These are phyloP conservation scores for Betta splendens DNA, from an alignment of 2,797 vertebrate species.

Conservation along the genomic window DNA sequence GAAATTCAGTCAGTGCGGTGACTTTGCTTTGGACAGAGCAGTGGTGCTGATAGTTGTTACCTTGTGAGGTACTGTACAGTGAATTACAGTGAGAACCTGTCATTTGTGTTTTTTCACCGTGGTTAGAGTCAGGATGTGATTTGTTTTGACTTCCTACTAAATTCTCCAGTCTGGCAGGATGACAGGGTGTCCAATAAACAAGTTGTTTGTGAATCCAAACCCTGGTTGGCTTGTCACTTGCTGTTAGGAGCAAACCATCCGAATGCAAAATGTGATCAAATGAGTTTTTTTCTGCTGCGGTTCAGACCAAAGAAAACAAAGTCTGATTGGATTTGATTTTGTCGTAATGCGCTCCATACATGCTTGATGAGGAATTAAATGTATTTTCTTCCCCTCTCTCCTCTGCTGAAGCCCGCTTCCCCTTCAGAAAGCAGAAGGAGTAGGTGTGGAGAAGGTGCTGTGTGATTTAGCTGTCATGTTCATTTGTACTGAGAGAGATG, in stretches of 20 bases:
- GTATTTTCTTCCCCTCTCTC: not conserved
- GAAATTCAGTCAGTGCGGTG: no score
- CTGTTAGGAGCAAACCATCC: slow-evolving; percentile 3
- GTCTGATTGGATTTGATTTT: slow-evolving; percentile 6
- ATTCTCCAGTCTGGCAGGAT: slow-evolving; percentile 31
- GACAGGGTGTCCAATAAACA: slow-evolving; percentile 42
- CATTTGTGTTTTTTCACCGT: slow-evolving; percentile 5
- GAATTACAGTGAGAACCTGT: slow-evolving; percentile 27
- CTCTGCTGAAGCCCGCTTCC: no score
- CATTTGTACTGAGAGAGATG: slow-evolving; percentile 13
- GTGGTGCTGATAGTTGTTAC: slow-evolving; percentile 12
- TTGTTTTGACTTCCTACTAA: slow-evolving; percentile 36
- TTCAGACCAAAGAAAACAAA: not conserved
- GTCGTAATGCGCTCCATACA: not conserved
- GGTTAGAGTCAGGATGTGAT: slow-evolving; percentile 8
- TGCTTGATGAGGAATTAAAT: not conserved
- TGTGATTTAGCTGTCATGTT: slow-evolving; percentile 48
- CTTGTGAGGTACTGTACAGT: slow-evolving; percentile 7
- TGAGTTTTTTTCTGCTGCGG: not conserved
- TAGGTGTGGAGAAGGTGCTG: not conserved
- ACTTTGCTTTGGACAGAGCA: not conserved
- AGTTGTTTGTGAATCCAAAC: slow-evolving; percentile 29
- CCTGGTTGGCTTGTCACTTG: slow-evolving; percentile 30
- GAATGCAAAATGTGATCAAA: slow-evolving; percentile 21
- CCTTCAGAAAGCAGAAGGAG: not conserved